These are phyloP conservation scores for Anastrepha ludens DNA, from an alignment of 1,140 invertebrate species.

Conservation along the genomic window DNA sequence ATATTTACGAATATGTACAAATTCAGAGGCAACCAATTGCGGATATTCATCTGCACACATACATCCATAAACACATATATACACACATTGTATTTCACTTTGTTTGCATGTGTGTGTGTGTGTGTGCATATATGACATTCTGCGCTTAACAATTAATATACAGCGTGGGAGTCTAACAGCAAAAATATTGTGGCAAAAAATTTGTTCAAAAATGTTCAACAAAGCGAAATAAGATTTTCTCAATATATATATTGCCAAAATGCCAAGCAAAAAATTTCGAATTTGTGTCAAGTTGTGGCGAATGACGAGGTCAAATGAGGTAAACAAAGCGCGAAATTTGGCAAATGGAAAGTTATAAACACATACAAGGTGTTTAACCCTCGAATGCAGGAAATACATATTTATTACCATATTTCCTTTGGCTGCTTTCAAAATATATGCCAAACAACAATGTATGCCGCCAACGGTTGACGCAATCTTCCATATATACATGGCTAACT, in stretches of 20 bases:
- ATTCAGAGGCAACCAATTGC: background rate
- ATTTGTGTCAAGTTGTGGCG: slow-evolving; percentile 38
- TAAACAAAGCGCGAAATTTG: slow-evolving; percentile 25
- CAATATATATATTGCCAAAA: slow-evolving; percentile 31
- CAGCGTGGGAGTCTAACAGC: slow-evolving; percentile 39
- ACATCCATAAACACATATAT: background rate
- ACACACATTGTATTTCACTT: too few species aligned
- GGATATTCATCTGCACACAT: background rate
- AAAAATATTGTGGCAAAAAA: slow-evolving; percentile 4
- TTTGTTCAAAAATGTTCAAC: background rate
- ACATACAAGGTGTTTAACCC: background rate
- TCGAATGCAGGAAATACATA: background rate
- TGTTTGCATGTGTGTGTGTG: background rate
- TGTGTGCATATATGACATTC: background rate
- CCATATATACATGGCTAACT: too few species aligned
- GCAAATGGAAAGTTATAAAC: background rate
- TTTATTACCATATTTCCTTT: background rate
- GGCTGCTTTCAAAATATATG: too few species aligned
- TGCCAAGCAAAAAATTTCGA: background rate
- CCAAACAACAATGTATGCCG: too few species aligned
- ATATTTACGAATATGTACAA: too few species aligned
- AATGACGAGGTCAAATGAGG: slow-evolving; percentile 36
- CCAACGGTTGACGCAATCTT: too few species aligned
- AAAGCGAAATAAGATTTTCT: background rate
- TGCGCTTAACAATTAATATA: slow-evolving; percentile 18